phyloP scores from a whole-genome alignment of 2,888 invertebrate species.

The Abrostola tripartita region DNA sequence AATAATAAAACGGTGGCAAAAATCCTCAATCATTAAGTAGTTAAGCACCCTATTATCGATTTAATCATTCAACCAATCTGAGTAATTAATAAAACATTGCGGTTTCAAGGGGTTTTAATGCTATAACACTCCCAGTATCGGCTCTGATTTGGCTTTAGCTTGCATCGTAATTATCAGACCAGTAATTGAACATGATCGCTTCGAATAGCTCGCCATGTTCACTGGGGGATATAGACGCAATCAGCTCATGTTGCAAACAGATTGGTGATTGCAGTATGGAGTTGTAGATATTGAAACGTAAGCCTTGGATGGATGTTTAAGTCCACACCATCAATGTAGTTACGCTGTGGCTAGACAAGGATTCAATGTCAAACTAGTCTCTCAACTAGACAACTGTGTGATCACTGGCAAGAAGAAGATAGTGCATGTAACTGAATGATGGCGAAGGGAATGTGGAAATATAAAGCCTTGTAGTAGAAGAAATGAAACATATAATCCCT shows the following conservation, averaged over 20 bases:
- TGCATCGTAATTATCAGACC: constrained; percentile 33
- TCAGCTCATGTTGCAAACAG: constrained; percentile 1
- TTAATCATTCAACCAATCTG: constrained; percentile 9
- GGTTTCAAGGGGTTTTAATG: constrained; percentile 9
- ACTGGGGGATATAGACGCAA: constrained; percentile 7
- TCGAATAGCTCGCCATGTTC: constrained; percentile 3
- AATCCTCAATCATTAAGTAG: neutral
- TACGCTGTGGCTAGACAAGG: too few species aligned
- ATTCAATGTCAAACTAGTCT: too few species aligned
- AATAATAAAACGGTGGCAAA: neutral
- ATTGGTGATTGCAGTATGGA: constrained; percentile 3
- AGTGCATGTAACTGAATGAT: too few species aligned
- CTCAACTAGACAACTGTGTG: too few species aligned
- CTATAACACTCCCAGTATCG: constrained; percentile 11
- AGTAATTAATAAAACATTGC: constrained; percentile 33
- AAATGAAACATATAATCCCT: too few species aligned
- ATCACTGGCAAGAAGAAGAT: too few species aligned
- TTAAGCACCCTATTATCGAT: constrained; percentile 4
- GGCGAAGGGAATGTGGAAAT: too few species aligned
- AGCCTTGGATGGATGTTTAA: neutral
- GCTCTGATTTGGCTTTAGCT: constrained; percentile 12
- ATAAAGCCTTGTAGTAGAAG: neutral
- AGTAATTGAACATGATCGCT: constrained; percentile 43
- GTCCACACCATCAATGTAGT: neutral
- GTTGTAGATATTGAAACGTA: neutral